Base-by-base conservation (phyloP, 2,797 vertebrate species). In the Kryptopterus vitreolus region DNA sequence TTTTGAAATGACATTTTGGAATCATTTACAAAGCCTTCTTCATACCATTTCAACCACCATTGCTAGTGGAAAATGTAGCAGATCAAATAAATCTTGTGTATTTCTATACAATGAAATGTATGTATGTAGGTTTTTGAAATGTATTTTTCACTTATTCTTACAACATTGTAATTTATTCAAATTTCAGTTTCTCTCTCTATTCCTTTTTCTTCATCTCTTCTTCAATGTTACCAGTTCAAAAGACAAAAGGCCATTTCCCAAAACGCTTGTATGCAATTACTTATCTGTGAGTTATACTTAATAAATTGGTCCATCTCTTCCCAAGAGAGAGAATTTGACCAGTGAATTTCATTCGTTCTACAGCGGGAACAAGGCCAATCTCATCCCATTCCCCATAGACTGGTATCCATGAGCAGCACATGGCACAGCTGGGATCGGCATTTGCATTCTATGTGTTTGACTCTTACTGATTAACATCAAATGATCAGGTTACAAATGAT, bases 391-490 rank as follows among this genome's bases (percentile, higher is more conserved):
- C 20, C 70, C 50, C 24, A 66, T 74, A 63, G 57, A 43, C 24
- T 10, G 29, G 13, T 38, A 70, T 71, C 18, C 18, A 22, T 31
- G n/a, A n/a, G 33, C 70, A 43, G 58, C 58, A 46, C 50, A 57
- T 43, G 58, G 59, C 69, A 66, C 71, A 74, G 59, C 70, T 66
- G 71, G 48, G 70, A 74, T 65, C 66, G 65, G 50, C n/a, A 43
- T 58, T 73, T 53, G 59, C 13, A 9, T 26, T 80, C 11, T 22
- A 72, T 12, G 50, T 75, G 55, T 68, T 69, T 58, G 66, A 74
- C 55, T 66, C 43, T 38, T 46, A 13, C 16, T 61, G 62, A 76
- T 81, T 81, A 81, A 38, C 58, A 50, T 76, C 29, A 81, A 77
- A 77, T 38, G 29, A 53, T 61, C 48, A 12, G 20, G 59, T 62